A percentile compares a stretch with the other conserved stretches of the same genome.
These are phyloP conservation scores for Psylliodes chrysocephalus DNA, from an alignment of 2,888 invertebrate species.

Conservation along the genomic window DNA sequence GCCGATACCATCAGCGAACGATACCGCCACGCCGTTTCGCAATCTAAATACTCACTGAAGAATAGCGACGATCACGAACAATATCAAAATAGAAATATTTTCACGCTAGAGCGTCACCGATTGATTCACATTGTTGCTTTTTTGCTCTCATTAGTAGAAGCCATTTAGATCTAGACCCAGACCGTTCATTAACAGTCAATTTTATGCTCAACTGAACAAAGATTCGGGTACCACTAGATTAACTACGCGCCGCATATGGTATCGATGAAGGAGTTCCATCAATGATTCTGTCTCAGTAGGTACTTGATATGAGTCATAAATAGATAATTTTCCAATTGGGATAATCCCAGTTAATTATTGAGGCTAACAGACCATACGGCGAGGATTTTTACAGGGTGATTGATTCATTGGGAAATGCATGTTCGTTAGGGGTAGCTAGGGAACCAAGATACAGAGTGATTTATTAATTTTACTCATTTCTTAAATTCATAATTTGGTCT, in stretches of 20 bases:
- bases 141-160: slow-evolving; percentile 22
- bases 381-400: too few species aligned
- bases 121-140: slow-evolving; percentile 24
- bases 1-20: slow-evolving; percentile 2
- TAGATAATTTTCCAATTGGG: too few species aligned
- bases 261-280: not conserved
- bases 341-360: too few species aligned
- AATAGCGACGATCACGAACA: slow-evolving; percentile 31
- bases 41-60: slow-evolving; percentile 37
- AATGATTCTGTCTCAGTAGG: not conserved
- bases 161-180: slow-evolving; percentile 18
- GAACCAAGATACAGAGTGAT: too few species aligned
- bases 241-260: not conserved
- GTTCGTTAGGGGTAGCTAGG: too few species aligned
- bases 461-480: too few species aligned
- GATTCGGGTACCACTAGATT: slow-evolving; percentile 10
- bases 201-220: slow-evolving; percentile 39
- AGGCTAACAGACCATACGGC: too few species aligned
- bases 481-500: too few species aligned
- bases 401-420: too few species aligned
- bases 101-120: slow-evolving; percentile 34
- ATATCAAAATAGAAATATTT: slow-evolving; percentile 33
- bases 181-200: slow-evolving; percentile 36
- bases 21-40: slow-evolving; percentile 15
- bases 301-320: too few species aligned